Evolutionary conservation across 1,140 invertebrate genomes (phyloP).

Genomic region (Drosophila mauritiana): DNA sequence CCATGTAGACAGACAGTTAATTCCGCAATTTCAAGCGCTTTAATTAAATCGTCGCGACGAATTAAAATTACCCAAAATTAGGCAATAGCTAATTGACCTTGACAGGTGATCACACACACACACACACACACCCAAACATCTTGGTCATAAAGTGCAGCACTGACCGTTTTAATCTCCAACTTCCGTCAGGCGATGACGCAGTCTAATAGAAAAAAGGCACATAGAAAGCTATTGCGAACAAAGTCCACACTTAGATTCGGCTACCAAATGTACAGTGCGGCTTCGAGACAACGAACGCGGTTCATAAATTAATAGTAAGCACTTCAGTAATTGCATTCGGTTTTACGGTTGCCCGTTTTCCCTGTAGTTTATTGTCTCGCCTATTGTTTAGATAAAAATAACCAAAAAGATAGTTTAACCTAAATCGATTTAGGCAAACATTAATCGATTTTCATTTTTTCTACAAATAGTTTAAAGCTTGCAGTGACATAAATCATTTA

Average conservation of each 20-base stretch:
- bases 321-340: not conserved
- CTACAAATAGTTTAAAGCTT: too few species aligned
- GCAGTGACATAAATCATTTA: too few species aligned
- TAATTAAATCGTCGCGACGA: too few species aligned
- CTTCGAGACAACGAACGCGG: not conserved
- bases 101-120: slow-evolving; percentile 44
- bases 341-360: not conserved
- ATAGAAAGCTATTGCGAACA: slow-evolving; percentile 15
- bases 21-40: too few species aligned
- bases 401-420: too few species aligned
- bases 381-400: slow-evolving; percentile 32
- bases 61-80: slow-evolving; percentile 66
- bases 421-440: too few species aligned
- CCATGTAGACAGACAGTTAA: too few species aligned
- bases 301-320: not conserved
- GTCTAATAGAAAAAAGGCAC: slow-evolving; percentile 22
- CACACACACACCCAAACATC: not conserved
- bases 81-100: slow-evolving; percentile 70
- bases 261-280: not conserved
- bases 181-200: slow-evolving; percentile 57
- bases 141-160: slow-evolving; percentile 62
- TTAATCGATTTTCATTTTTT: too few species aligned
- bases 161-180: slow-evolving; percentile 67
- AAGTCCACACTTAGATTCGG: slow-evolving; percentile 36
- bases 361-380: slow-evolving; percentile 53